Evolutionary conservation across 2,113 vertebrate species (phyloP), one percentile per base, ranked within the genome.

Genomic region (Ameiurus melas): DNA sequence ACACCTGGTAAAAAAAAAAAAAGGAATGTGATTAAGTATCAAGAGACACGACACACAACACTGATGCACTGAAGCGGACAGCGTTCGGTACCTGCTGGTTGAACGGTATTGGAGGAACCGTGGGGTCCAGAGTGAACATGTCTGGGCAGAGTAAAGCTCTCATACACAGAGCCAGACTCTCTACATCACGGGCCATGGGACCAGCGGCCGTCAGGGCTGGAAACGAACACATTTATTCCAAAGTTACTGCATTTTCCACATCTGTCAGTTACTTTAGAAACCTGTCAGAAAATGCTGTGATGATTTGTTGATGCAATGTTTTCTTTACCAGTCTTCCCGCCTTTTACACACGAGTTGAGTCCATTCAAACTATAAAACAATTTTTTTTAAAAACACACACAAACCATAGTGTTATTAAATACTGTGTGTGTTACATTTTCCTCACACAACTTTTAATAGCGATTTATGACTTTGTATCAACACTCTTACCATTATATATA

Each of bases 91-190:
- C 97, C 94, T 96, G 83, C 84, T 94, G 89, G 2, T 95, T 91
- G 68, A 99, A 99, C 70, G 96, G 97, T 51, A 99, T 5, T 0
- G 98, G 98, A 3, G 97, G 97, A 66, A 99, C 94, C 0, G 93
- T 95, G 89, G 97, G 96, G 86, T 99, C 98, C 94, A 99, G 91
- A 13, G 30, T 89, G 92, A 99, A 99, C 97, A 99, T 95, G 90
- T 98, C 93, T 51, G 97, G 92, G 36, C 95, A 97, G 14, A 99
- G 96, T 89, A 99, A 91, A 0, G 98, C 98, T 94, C 93, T 94
- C 96, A 99, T 95, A 84, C 94, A 98, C 66, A 98, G 91, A 4
- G 94, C 97, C 93, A 99, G 94, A 90, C 97, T 97, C 91, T 98
- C 97, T 90, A 99, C 97, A 0, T 99, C 97, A 66, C 93, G 94